These are phyloP conservation scores for Xylocopa sonorina DNA, from an alignment of 1,140 invertebrate genomes.

Conservation along the genomic window DNA sequence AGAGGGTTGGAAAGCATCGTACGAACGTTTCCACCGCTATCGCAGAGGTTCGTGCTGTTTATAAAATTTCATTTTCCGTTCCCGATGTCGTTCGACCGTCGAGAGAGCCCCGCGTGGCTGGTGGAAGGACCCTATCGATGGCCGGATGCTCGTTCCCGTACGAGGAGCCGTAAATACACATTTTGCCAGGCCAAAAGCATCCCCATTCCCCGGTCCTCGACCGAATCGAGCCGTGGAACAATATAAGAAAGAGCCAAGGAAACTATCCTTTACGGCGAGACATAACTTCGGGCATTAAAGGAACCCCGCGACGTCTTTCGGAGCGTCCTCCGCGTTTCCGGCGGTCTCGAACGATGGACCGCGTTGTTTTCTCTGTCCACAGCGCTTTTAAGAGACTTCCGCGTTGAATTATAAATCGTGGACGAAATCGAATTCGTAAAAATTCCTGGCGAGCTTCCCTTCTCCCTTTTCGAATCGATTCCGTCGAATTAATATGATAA, in stretches of 20 bases:
- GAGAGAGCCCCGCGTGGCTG: not conserved
- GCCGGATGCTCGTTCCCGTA: not conserved
- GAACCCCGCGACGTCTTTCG: slow-evolving; percentile 21
- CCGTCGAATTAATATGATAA: too few species aligned
- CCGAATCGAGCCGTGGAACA: not conserved
- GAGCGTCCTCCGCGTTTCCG: not conserved
- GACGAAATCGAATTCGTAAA: not conserved
- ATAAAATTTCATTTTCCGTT: slow-evolving; percentile 11
- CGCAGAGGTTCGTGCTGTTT: not conserved
- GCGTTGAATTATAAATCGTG: not conserved
- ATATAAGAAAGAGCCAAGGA: not conserved
- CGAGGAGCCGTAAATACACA: slow-evolving; percentile 4
- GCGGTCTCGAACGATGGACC: not conserved
- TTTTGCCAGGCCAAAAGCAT: not conserved
- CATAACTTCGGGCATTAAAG: slow-evolving; percentile 28
- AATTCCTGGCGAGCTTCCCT: not conserved
- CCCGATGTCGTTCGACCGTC: not conserved
- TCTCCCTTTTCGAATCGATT: too few species aligned
- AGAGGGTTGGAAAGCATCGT: not conserved
- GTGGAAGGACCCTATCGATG: not conserved
- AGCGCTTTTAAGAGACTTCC: slow-evolving; percentile 9
- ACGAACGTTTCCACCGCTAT: not conserved
- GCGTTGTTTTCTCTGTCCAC: slow-evolving; percentile 1
- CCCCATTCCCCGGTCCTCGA: not conserved
- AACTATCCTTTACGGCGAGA: slow-evolving; percentile 15